Base-by-base conservation (phyloP, 1,140 invertebrate genomes). In the Galendromus occidentalis region DNA sequence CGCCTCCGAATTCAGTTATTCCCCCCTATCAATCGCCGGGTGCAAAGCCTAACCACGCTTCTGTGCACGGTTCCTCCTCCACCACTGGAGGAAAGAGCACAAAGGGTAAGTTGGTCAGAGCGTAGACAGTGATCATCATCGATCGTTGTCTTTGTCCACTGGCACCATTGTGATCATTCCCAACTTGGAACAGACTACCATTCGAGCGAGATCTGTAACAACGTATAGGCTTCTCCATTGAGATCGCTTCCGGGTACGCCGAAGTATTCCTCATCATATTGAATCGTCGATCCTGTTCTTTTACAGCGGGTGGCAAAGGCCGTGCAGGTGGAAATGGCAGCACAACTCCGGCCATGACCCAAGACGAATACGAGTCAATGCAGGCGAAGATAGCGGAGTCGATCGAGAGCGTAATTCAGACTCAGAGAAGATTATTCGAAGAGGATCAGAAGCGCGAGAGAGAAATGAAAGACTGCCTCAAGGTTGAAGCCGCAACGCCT, bases 1-100 rank as follows among this genome's bases (percentile, higher is more conserved):
- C 72, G 39, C 73, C 75, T 30, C 68, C 69, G 44, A 70, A 59
- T 59, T 59, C 51, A 17, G 51, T 59, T 33, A 59, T 59, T 59
- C 51, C 51, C 51, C 22, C 51, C 25, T 29, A 59, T 22, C 25
- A 59, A 25, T 18, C 51, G 25, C 25, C 51, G 33, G 25, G 51
- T 59, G 14, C 51, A 20, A 59, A 59, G 33, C 51, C 51, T 33
- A 59, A 59, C 51, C 51, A 59, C 51, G 25, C 51, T 33, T 59
- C 51, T 59, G 51, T 59, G 51, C 51, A 59, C 14, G 25, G 25
- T 59, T 59, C 51, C 51, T 59, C 22, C 33, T 39, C 33, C 33
- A 39, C 33, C 33, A 39, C 33, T 39, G 33, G 33, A 39, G 51
- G 51, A 59, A 59, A 59, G 51, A 59, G 51, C 51, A 59, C 51